These are phyloP conservation scores for Parochlus steinenii DNA, from an alignment of 2,888 invertebrate genomes.

Conservation along the genomic window DNA sequence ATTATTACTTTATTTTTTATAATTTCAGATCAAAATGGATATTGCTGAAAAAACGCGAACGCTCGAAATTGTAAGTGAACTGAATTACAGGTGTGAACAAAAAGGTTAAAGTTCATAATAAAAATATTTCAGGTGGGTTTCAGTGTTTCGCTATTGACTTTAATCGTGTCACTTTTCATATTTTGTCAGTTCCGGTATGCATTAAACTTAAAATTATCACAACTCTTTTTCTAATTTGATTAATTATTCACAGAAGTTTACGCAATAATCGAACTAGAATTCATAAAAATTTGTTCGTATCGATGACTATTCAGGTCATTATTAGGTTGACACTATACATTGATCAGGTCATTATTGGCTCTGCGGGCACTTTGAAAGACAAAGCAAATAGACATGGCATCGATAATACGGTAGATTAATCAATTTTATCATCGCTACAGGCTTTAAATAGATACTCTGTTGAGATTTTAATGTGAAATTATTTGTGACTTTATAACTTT, in stretches of 20 bases:
- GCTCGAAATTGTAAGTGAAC: slow-evolving; percentile 68
- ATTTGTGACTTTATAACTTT: background rate
- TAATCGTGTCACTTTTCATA: slow-evolving; percentile 59
- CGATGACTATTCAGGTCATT: slow-evolving; percentile 61
- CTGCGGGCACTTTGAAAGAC: background rate
- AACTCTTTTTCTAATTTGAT: background rate
- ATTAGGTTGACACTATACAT: slow-evolving; percentile 56
- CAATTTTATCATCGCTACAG: background rate
- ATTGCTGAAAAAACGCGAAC: slow-evolving; percentile 54
- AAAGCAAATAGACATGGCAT: background rate
- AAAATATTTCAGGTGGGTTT: too few relatives aligned
- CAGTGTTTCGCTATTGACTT: slow-evolving; percentile 55
- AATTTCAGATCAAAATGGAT: slow-evolving; percentile 41
- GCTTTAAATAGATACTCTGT: slow-evolving; percentile 1
- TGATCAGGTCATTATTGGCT: slow-evolving; percentile 45
- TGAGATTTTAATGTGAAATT: background rate
- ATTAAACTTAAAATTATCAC: background rate
- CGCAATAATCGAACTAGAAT: slow-evolving; percentile 71
- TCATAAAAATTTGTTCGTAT: slow-evolving; percentile 69
- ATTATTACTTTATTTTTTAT: slow-evolving; percentile 10
- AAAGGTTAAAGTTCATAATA: too few relatives aligned
- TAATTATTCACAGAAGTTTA: slow-evolving; percentile 40
- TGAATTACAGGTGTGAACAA: slow-evolving; percentile 52
- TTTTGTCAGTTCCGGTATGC: slow-evolving; percentile 66
- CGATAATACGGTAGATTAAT: background rate